These are phyloP conservation scores for Vannuccia rotundouncinata DNA, from an alignment of 2,888 invertebrate genomes.

Conservation along the genomic window DNA sequence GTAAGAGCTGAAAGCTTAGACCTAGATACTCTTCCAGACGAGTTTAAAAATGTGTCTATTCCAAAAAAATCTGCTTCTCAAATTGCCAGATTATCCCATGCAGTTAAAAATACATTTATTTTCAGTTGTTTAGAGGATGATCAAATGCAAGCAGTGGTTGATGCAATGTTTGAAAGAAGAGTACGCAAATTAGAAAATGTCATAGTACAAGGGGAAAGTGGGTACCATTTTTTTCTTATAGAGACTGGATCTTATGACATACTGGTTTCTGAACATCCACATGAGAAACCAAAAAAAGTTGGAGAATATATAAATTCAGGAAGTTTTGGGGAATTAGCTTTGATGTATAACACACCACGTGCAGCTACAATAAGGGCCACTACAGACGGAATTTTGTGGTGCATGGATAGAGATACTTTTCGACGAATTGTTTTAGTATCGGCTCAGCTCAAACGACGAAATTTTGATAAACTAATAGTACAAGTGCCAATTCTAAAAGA, in stretches of 20 bases:
- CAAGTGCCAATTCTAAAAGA: slow-evolving; percentile 68
- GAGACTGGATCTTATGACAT: slow-evolving; percentile 65
- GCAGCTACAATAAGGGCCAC: slow-evolving; percentile 75
- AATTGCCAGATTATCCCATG: slow-evolving; percentile 76
- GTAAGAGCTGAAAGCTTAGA: slow-evolving; percentile 38
- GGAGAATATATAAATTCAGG: slow-evolving; percentile 83
- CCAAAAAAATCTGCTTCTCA: slow-evolving; percentile 82
- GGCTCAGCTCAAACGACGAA: slow-evolving; percentile 92
- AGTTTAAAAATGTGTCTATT: neutral
- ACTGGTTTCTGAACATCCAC: neutral
- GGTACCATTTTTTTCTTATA: slow-evolving; percentile 96
- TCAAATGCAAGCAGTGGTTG: slow-evolving; percentile 82
- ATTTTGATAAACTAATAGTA: slow-evolving; percentile 87
- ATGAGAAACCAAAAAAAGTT: slow-evolving; percentile 62
- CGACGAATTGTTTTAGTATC: slow-evolving; percentile 88
- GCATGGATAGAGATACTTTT: slow-evolving; percentile 93
- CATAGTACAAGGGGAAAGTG: slow-evolving; percentile 90
- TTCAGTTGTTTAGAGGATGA: slow-evolving; percentile 84
- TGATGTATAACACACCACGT: slow-evolving; percentile 93
- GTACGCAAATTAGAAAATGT: slow-evolving; percentile 67
- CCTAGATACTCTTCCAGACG: slow-evolving; percentile 1
- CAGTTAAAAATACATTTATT: slow-evolving; percentile 80
- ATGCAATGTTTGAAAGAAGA: slow-evolving; percentile 90
- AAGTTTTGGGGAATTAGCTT: slow-evolving; percentile 89
- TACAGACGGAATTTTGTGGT: slow-evolving; percentile 83